Conservation (phyloP, 2,888 invertebrate species). For the Parthenolecanium corni region DNA sequence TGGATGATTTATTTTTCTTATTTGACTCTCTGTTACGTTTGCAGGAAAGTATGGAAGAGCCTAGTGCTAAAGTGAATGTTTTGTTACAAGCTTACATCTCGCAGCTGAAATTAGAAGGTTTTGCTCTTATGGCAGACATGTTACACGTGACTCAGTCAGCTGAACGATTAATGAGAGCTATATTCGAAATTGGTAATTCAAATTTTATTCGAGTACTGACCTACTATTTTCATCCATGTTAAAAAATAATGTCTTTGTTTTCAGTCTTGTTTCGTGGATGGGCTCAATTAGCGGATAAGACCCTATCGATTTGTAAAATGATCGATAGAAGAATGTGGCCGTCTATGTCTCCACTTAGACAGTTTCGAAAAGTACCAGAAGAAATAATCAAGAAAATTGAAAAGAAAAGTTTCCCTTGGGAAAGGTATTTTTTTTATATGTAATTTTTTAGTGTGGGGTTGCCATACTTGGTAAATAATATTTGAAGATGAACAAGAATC, state of each 20-base stretch:
- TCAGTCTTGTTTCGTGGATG: conserved; percentile 76
- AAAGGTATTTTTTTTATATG: conserved; percentile 39
- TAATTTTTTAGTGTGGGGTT: background rate
- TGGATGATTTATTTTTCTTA: background rate
- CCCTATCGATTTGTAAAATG: conserved; percentile 94
- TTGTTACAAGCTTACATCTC: conserved; percentile 95
- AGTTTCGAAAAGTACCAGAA: conserved; percentile 94
- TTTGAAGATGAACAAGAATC: no score
- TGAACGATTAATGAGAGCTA: conserved; percentile 83
- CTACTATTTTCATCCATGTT: background rate
- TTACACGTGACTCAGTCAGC: conserved; percentile 98
- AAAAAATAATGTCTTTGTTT: conserved; percentile 36
- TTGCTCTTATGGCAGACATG: conserved; percentile 98
- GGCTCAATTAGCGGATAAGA: conserved; percentile 95
- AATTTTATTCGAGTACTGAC: background rate
- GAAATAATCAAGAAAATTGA: conserved; percentile 95
- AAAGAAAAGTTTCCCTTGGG: conserved; percentile 93
- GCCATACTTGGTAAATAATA: no score
- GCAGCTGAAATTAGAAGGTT: conserved; percentile 93
- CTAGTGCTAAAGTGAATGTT: conserved; percentile 92
- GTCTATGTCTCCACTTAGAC: conserved; percentile 94
- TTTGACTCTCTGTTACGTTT: background rate
- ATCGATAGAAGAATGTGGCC: conserved; percentile 99
- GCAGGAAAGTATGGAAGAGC: conserved; percentile 89
- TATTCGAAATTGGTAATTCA: conserved; percentile 69